A percentile compares a stretch with the other conserved stretches of the same genome.
Evolutionary conservation across 64 coral and sea anemone species (phyloP).

Genomic region (Stichodactyla helianthus): DNA sequence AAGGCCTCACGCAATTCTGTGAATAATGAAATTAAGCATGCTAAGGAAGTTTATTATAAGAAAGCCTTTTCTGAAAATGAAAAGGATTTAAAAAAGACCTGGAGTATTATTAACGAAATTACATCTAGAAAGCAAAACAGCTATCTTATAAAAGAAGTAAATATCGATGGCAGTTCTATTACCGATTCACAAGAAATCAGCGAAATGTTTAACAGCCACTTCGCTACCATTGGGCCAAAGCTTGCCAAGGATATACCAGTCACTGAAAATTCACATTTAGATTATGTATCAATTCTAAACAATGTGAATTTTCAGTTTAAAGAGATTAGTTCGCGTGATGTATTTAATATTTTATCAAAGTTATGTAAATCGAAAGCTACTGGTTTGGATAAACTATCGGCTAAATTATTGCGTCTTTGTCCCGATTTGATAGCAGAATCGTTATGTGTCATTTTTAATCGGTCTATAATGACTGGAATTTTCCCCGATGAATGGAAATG

Average conservation of each 20-base stretch:
- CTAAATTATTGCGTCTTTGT: conserved; percentile 23
- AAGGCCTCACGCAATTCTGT: conserved; percentile 31
- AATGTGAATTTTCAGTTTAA: conserved; percentile 18
- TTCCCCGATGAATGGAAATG: neutral
- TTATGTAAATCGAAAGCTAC: conserved; percentile 46
- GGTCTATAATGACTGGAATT: conserved; percentile 31
- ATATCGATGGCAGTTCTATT: neutral
- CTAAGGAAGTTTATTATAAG: conserved; percentile 29
- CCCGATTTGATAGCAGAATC: conserved; percentile 34
- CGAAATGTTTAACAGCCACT: conserved; percentile 16
- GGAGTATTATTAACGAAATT: conserved; percentile 42
- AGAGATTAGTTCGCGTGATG: conserved; percentile 15
- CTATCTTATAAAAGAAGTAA: conserved; percentile 16
- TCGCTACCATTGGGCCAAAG: conserved; percentile 33
- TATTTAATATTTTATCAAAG: conserved; percentile 27
- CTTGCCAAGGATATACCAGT: conserved; percentile 17
- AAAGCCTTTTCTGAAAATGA: conserved; percentile 21
- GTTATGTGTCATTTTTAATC: conserved; percentile 39
- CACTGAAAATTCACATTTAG: neutral
- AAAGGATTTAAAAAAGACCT: conserved; percentile 15
- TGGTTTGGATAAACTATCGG: conserved; percentile 34
- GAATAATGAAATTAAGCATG: conserved; percentile 21
- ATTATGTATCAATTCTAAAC: neutral
- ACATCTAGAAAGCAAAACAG: conserved; percentile 8
- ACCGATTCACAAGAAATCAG: conserved; percentile 13